Evolutionary conservation across 1,140 invertebrate species (phyloP), one percentile per base, ranked within the genome.

Genomic region (Hycleus cichorii): DNA sequence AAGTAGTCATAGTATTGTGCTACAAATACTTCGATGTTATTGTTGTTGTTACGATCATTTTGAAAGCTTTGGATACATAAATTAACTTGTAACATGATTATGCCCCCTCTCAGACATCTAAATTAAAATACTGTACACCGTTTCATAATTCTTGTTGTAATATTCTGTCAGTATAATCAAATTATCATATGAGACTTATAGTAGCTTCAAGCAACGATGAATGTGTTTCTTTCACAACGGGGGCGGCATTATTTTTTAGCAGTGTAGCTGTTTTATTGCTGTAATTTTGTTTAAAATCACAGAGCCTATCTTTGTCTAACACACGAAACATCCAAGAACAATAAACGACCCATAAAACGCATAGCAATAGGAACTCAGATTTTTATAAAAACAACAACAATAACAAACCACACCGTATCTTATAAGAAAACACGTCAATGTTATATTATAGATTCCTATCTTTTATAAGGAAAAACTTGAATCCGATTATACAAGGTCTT

Each of bases 81-180:
- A 55, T 55, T 55, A 38, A 46, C 45, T 39, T 47, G 47, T 55
- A 55, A 55, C 46, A 40, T 55, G 52, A 55, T 47, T 38, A 39
- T 47, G 39, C 44, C 8, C 38, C 42, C 52, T 39, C 24, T 18
- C 10, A 39, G 52, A 47, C 52, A 38, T 8, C 25, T 47, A 55
- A 55, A 55, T 55, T 55, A 55, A 55, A 55, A 55, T 55, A 42
- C 9, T 4, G 11, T 24, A 55, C 43, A 43, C 32, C 52, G n/a
- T 52, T 52, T 52, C 24, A 4, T 32, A 53, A 45, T 46, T 46
- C 18, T 5, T 10, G 1, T 24, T 38, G 32, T 44, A 47, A 47
- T 25, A 38, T 53, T 45, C 50, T 7, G 32, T 5, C 32, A 32
- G 40, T 42, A 42, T 42, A 42, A 42, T 42, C 11, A 8, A 42